Percentiles rank a stretch among this genome's conserved stretches.
These are phyloP conservation scores for Empidonax alnorum DNA, from an alignment of 2,113 vertebrate species.

Conservation along the genomic window DNA sequence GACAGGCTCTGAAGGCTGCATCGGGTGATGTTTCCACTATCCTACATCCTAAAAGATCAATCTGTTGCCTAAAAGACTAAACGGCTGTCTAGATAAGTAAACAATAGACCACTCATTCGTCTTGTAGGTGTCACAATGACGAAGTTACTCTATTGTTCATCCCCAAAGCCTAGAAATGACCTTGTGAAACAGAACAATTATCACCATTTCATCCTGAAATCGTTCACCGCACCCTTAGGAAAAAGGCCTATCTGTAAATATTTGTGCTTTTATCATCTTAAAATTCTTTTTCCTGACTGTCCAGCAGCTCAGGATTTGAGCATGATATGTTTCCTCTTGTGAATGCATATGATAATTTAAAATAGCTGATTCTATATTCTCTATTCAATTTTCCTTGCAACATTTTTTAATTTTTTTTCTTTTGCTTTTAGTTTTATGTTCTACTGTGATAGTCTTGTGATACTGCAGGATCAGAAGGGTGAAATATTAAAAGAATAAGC, in stretches of 20 bases:
- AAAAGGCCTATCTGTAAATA: neutral
- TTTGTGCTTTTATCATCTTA: constrained; percentile 6
- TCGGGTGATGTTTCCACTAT: neutral
- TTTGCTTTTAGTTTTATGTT: neutral
- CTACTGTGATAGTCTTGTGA: neutral
- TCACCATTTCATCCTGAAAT: neutral
- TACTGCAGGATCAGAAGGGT: neutral
- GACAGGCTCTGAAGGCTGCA: neutral
- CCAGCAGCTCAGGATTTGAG: neutral
- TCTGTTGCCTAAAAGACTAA: neutral
- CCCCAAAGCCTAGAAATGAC: neutral
- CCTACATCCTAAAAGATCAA: neutral
- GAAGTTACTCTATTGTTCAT: neutral
- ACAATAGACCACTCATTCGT: neutral
- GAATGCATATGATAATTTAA: neutral
- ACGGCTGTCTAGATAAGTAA: neutral
- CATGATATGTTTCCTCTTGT: neutral
- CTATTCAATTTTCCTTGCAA: neutral
- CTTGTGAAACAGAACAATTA: neutral
- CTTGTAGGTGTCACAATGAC: neutral
- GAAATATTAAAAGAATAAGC: neutral
- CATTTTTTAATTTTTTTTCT: neutral
- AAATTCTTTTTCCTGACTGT: neutral
- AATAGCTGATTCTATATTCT: neutral
- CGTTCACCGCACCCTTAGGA: neutral